Evolutionary conservation across 1,140 invertebrate species (phyloP).

Genomic region (Macrostomum lignano): DNA sequence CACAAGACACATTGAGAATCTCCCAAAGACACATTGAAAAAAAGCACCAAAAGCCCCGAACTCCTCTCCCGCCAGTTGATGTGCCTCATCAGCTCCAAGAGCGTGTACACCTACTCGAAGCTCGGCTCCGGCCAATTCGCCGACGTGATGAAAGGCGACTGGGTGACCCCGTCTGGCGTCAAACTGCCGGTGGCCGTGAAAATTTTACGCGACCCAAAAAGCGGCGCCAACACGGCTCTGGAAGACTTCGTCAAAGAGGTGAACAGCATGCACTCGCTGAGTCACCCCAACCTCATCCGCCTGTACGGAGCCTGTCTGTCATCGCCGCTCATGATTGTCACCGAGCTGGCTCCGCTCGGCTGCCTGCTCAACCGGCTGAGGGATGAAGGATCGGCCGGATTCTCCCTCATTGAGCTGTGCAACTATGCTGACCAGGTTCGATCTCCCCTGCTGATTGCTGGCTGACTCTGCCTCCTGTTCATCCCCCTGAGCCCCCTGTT

Average conservation of each 20-base stretch:
- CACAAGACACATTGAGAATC: no score
- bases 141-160: slow-evolving; percentile 56
- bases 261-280: slow-evolving; percentile 72
- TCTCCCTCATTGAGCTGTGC: no score
- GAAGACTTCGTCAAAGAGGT: slow-evolving; percentile 91
- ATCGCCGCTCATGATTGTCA: slow-evolving; percentile 88
- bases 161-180: slow-evolving; percentile 34
- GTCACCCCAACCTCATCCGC: slow-evolving; percentile 69
- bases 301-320: slow-evolving; percentile 72
- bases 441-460: no score
- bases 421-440: no score
- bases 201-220: slow-evolving; percentile 64
- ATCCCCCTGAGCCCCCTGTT: no score
- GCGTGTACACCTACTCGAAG: slow-evolving; percentile 38
- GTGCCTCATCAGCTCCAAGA: slow-evolving; percentile 44
- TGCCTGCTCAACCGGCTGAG: slow-evolving; percentile 58
- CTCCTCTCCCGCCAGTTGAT: slow-evolving; percentile 33
- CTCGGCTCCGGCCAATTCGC: slow-evolving; percentile 82
- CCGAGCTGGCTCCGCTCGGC: slow-evolving; percentile 68
- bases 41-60: not conserved
- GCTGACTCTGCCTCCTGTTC: no score
- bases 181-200: slow-evolving; percentile 52
- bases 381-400: no score
- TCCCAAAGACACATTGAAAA: not conserved
- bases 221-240: slow-evolving; percentile 58